Evolutionary conservation across 1,140 invertebrate genomes (phyloP).

Genomic region (Bombus cullumanus): DNA sequence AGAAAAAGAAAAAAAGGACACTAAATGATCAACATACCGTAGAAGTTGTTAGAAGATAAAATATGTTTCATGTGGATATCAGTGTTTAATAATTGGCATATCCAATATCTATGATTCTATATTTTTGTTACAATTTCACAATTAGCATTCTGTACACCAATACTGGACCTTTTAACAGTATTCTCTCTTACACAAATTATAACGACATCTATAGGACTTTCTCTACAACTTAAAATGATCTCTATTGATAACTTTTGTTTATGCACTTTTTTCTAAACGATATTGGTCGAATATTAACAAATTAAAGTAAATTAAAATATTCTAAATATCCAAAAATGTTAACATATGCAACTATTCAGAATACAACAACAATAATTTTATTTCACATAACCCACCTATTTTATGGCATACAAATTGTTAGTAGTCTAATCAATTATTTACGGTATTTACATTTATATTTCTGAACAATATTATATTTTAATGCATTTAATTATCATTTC

Average conservation of each 20-base stretch:
- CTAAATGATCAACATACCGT: conserved; percentile 33
- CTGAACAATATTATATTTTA: conserved; percentile 85
- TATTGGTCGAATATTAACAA: background rate
- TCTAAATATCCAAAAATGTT: background rate
- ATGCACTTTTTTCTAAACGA: background rate
- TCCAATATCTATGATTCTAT: background rate
- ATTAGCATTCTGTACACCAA: conserved; percentile 19
- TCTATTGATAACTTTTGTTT: background rate
- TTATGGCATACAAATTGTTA: conserved; percentile 1
- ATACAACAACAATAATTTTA: background rate
- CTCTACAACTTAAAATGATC: conserved; percentile 86
- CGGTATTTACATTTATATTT: conserved; percentile 72
- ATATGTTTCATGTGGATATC: background rate
- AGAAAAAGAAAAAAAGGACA: background rate
- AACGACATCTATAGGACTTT: conserved; percentile 56
- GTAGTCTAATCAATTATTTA: background rate
- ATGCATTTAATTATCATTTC: background rate
- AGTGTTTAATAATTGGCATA: background rate
- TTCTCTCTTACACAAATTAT: background rate
- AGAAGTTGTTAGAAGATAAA: background rate
- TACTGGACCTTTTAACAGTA: background rate
- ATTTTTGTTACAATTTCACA: conserved; percentile 19
- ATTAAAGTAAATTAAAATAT: background rate
- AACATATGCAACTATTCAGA: background rate
- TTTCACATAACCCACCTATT: too few species aligned